phyloP scores from a whole-genome alignment of 2,113 vertebrate genomes.

The Nothocercus julius region DNA sequence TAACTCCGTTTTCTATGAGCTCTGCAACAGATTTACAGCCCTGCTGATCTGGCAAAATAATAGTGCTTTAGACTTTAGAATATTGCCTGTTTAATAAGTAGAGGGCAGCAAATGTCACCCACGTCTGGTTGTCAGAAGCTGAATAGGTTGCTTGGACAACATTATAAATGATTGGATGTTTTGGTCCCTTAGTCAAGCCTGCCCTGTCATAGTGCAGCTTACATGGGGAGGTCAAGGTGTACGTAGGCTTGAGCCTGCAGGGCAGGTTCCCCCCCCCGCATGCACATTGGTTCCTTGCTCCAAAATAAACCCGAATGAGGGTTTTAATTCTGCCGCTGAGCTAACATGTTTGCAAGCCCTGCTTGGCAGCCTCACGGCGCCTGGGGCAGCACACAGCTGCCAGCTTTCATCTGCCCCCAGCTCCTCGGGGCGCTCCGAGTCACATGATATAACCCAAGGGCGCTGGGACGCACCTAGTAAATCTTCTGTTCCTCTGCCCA shows the following conservation, averaged over 20 bases:
- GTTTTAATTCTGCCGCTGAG: slow-evolving; percentile 45
- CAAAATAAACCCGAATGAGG: slow-evolving; percentile 22
- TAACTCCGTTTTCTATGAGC: background rate
- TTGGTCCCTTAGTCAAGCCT: background rate
- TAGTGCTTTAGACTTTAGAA: background rate
- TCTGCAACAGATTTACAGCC: background rate
- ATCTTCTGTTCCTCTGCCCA: slow-evolving; percentile 45
- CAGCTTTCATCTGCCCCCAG: slow-evolving; percentile 73
- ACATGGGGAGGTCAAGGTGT: slow-evolving; percentile 46
- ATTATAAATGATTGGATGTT: background rate
- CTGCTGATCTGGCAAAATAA: slow-evolving; percentile 14
- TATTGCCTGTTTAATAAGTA: slow-evolving; percentile 41
- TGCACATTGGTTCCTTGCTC: background rate
- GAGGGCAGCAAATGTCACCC: slow-evolving; percentile 63
- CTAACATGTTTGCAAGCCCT: slow-evolving; percentile 54
- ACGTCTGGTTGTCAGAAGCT: background rate
- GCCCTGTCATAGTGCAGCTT: background rate
- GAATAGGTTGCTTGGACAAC: slow-evolving; percentile 13
- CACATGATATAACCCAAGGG: slow-evolving; percentile 22
- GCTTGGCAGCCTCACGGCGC: slow-evolving; percentile 45
- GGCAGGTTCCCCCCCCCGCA: slow-evolving; percentile 9
- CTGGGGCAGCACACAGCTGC: slow-evolving; percentile 61
- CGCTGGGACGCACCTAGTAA: background rate
- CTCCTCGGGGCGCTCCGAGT: slow-evolving; percentile 16
- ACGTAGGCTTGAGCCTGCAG: slow-evolving; percentile 4